Evolutionary conservation across 2,797 vertebrate genomes (phyloP), one percentile per base, ranked within the genome.

Genomic region (Hybognathus amarus): DNA sequence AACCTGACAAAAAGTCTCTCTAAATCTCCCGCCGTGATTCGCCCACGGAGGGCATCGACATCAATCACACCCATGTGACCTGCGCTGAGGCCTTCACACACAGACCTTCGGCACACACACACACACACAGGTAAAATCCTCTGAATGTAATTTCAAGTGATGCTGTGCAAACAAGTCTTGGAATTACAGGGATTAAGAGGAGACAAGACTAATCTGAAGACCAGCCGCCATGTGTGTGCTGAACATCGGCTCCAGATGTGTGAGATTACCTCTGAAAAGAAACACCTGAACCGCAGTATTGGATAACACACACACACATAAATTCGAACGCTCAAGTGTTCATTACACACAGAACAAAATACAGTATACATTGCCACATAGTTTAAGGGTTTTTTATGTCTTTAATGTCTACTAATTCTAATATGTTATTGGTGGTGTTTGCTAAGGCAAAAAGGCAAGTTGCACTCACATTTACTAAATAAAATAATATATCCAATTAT

Each of bases 161-260:
- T 33, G 71, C 70, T 4, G 75, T 33, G 66, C 54, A 80, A 87
- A 86, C 76, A 82, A 82, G 50, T 45, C 45, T n/a, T 59, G 61
- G 71, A 63, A 83, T 83, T 83, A 71, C 18, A 50, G 33, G 77
- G 85, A 83, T 84, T 86, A 85, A 68, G 4, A 11, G 12, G 22
- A 78, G 73, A 56, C 67, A 52, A n/a, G 50, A 40, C 85, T 83
- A 76, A 85, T 79, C 85, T 68, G n/a, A 71, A n/a, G n/a, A 52
- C 61, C 38, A 33, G 13, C 82, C n/a, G 15, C 47, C 27, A 38
- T 56, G 71, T 82, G 79, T 73, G 59, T 69, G 66, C 66, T 74
- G 79, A 83, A 83, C 78, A 85, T 81, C 3, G 61, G 22, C 27
- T 47, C 85, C 85, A 87, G 85, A 86, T 89, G 88, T 87, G 59